Evolutionary conservation across 2,888 invertebrate genomes (phyloP).

Genomic region (Epinotia brunnichana): DNA sequence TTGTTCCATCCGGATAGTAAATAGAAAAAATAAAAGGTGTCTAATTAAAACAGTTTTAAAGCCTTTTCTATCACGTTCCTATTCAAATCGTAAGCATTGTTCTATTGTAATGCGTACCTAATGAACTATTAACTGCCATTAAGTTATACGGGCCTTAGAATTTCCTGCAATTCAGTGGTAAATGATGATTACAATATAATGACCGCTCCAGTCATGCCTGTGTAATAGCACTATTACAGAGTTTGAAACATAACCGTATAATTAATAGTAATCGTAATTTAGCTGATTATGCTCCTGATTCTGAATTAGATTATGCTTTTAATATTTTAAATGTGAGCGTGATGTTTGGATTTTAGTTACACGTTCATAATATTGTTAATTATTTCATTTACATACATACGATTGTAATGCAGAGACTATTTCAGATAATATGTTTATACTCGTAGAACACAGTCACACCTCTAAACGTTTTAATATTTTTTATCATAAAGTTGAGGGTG

Average conservation of each 20-base stretch:
- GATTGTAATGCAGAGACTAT: too few relatives aligned
- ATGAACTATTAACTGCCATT: conserved; percentile 5
- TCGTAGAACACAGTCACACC: too few relatives aligned
- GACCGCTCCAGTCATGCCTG: background rate
- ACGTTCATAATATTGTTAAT: background rate
- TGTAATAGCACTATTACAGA: background rate
- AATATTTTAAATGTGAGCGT: background rate
- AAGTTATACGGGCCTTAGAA: background rate
- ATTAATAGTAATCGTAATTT: background rate
- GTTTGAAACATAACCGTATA: conserved; percentile 8
- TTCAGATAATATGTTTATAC: too few relatives aligned
- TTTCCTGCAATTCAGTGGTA: background rate
- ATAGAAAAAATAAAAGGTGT: too few relatives aligned
- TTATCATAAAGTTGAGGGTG: too few relatives aligned
- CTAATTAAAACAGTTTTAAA: too few relatives aligned
- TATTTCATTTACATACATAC: background rate
- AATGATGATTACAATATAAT: conserved; percentile 27
- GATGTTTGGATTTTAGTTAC: background rate
- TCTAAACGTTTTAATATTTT: too few relatives aligned
- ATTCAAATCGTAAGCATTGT: background rate
- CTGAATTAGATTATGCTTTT: too few relatives aligned
- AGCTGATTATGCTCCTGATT: background rate
- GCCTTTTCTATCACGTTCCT: background rate
- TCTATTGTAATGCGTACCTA: background rate
- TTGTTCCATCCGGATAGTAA: background rate